Conservation (phyloP, 2,797 vertebrate genomes). For the Varecia variegata region DNA sequence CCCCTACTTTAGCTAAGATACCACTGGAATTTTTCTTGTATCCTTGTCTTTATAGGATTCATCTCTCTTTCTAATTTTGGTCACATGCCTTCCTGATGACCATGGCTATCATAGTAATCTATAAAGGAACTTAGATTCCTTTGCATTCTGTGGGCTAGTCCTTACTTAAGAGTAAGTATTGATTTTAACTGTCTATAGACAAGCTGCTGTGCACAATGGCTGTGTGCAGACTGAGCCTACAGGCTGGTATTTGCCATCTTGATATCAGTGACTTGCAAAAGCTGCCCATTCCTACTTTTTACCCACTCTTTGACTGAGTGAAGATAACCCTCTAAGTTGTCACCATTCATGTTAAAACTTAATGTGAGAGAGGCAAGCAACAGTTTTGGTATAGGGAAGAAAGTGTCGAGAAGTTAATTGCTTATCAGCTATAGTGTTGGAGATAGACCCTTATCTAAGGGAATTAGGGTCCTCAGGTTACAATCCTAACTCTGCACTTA, state of each 20-base stretch:
- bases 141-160: not conserved
- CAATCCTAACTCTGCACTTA: not conserved
- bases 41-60: not conserved
- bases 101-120: not conserved
- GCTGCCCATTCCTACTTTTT: not conserved
- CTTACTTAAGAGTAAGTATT: not conserved
- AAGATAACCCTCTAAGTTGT: not conserved
- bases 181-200: not conserved
- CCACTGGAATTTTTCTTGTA: not conserved
- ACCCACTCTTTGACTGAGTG: not conserved
- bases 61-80: not conserved
- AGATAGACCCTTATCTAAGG: not conserved
- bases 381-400: not conserved
- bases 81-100: not conserved
- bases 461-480: not conserved
- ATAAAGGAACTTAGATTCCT: not conserved
- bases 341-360: not conserved
- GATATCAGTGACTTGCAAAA: not conserved
- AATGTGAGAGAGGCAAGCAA: not conserved
- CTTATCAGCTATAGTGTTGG: not conserved
- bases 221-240: not conserved
- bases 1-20: not conserved
- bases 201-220: not conserved
- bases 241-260: not conserved
- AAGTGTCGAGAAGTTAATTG: not conserved